A percentile compares a stretch with the other conserved stretches of the same genome.
Conservation (phyloP, 2,888 invertebrate genomes). For the Dicranocentrus wangi region DNA sequence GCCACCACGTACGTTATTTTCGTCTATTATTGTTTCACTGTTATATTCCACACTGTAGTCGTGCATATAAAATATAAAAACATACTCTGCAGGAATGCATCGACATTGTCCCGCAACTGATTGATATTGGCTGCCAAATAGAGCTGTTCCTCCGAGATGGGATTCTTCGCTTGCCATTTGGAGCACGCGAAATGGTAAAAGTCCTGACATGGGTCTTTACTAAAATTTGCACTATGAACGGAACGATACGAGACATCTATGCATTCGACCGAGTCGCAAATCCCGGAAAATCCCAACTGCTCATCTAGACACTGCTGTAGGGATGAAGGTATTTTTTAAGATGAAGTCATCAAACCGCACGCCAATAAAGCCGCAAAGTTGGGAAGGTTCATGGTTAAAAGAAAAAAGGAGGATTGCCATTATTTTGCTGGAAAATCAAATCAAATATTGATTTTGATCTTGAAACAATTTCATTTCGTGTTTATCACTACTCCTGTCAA, state of each 20-base stretch:
- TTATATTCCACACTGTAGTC: too few relatives aligned
- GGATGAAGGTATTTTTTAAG: too few relatives aligned
- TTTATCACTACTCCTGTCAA: too few relatives aligned
- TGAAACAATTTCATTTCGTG: too few relatives aligned
- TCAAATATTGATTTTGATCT: too few relatives aligned
- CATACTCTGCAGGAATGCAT: conserved; percentile 67
- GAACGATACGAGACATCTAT: conserved; percentile 68
- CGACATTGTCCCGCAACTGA: conserved; percentile 68
- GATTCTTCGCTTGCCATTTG: conserved; percentile 74
- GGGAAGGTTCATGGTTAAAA: too few relatives aligned
- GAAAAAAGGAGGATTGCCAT: too few relatives aligned
- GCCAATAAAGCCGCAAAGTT: too few relatives aligned
- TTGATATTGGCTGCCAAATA: conserved; percentile 71
- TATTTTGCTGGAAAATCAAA: too few relatives aligned
- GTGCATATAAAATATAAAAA: conserved; percentile 21
- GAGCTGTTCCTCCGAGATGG: conserved; percentile 67
- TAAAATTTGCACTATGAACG: conserved; percentile 65
- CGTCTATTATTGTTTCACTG: too few relatives aligned
- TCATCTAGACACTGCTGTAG: conserved; percentile 40
- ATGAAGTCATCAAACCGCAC: too few relatives aligned
- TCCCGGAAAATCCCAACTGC: conserved; percentile 45
- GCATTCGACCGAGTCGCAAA: conserved; percentile 70
- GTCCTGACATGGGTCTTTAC: conserved; percentile 69
- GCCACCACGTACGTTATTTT: too few relatives aligned
- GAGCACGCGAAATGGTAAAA: conserved; percentile 71